phyloP scores from a whole-genome alignment of 1,140 invertebrate genomes.

The Lutraria rhynchaena region DNA sequence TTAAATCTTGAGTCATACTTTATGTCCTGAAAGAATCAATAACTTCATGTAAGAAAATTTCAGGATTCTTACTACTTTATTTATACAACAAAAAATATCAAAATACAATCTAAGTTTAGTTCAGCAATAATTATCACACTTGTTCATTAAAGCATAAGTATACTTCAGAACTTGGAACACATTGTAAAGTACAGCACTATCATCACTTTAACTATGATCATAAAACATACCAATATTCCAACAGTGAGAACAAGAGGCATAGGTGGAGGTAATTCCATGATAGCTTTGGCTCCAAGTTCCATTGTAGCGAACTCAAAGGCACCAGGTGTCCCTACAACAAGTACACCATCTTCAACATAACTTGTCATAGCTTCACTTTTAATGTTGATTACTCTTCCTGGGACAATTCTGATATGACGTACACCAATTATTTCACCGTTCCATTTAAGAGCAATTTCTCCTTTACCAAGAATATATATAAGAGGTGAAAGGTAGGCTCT shows the following conservation, averaged over 20 bases:
- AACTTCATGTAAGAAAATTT: no score
- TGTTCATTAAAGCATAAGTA: no score
- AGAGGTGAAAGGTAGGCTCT: constrained; percentile 66
- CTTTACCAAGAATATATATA: constrained; percentile 72
- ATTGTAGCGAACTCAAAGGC: constrained; percentile 70
- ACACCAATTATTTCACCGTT: constrained; percentile 75
- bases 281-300: constrained; percentile 69
- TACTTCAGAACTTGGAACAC: no score
- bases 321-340: constrained; percentile 63
- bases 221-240: constrained; percentile 71
- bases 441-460: constrained; percentile 74
- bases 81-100: no score
- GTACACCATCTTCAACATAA: constrained; percentile 57
- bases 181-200: not conserved
- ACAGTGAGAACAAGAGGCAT: constrained; percentile 73
- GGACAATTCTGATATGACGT: constrained; percentile 69
- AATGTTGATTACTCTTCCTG: constrained; percentile 68
- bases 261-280: constrained; percentile 69
- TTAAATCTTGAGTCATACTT: constrained; percentile 69
- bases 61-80: no score
- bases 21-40: constrained; percentile 65
- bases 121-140: no score
- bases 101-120: no score
- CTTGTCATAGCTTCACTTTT: constrained; percentile 67
- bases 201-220: no score